Evolutionary conservation across 2,113 vertebrate species (phyloP), one percentile per base, ranked within the genome.

Genomic region (Grus americana): DNA sequence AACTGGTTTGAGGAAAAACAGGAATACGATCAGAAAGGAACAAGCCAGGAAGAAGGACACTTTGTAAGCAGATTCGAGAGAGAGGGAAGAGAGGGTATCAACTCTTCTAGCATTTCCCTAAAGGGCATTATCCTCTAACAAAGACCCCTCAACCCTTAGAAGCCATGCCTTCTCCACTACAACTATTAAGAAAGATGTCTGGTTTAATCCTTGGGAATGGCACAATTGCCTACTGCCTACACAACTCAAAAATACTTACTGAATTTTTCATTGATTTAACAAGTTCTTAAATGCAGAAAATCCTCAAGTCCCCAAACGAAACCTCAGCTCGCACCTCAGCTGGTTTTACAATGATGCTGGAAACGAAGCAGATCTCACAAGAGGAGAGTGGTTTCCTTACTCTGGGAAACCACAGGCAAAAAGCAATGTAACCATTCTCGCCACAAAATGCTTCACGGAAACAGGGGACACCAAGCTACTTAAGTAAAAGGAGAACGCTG

Each of bases 361-460:
- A 29, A 49, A 71, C 1, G 5, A 75, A 42, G 36, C 38, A 49
- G 29, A 59, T 32, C 27, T 46, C n/a, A 17, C 5, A 38, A 47
- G 29, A 62, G 36, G 6, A 74, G 12, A 36, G 19, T 1, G 5
- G 15, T 29, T 79, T 61, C 40, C 46, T 80, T 19, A 10, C 46
- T 57, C 46, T 5, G 23, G 30, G 30, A 85, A 90, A 40, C 15
- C 38, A 58, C 21, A 32, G 27, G 16, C 12, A 57, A 83, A 52
- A 47, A 21, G 3, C 54, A 57, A 24, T 0, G 1, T 2, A 23
- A 42, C 9, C 12, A 5, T 22, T 47, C 21, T 36, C 34, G 46
- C 50, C 11, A 14, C 52, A 50, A 55, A 73, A 47, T 1, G 3
- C 3, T 1, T 0, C 21, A 11, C 6, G 18, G 40, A 61, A 66